Evolutionary conservation across 1,140 invertebrate genomes (phyloP).

Genomic region (Antheraea pernyi): DNA sequence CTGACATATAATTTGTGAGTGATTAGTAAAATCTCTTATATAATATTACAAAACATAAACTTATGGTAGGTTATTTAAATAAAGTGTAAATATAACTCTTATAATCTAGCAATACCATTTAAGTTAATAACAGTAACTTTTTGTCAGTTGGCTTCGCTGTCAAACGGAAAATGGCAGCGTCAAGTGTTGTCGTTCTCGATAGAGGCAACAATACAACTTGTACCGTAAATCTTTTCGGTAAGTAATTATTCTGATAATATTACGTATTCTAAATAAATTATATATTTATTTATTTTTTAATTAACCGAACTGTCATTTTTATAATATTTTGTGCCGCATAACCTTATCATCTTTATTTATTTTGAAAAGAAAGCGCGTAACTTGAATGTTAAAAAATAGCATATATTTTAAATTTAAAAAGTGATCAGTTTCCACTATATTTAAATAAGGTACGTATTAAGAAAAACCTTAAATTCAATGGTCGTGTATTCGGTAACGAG

Average conservation of each 20-base stretch:
- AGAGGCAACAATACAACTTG: constrained; percentile 97
- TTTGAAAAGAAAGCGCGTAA: constrained; percentile 65
- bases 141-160: constrained; percentile 73
- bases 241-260: constrained; percentile 64
- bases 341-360: constrained; percentile 73
- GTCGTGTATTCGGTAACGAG: constrained; percentile 42
- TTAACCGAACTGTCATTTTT: constrained; percentile 8
- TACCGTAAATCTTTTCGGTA: constrained; percentile 96
- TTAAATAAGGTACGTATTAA: neutral
- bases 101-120: constrained; percentile 16
- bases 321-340: constrained; percentile 42
- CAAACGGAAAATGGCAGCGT: constrained; percentile 87
- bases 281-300: neutral
- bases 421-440: neutral
- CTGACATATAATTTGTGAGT: neutral
- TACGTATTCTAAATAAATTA: constrained; percentile 15
- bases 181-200: constrained; percentile 95
- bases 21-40: neutral
- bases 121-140: constrained; percentile 23
- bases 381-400: constrained; percentile 49
- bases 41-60: neutral
- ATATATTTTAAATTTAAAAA: constrained; percentile 8
- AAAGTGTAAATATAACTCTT: neutral
- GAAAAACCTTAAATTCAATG: neutral
- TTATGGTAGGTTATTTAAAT: neutral